A percentile compares a stretch with the other conserved stretches of the same genome.
Evolutionary conservation across 2,113 vertebrate genomes (phyloP).

Genomic region (Datnioides undecimradiatus): DNA sequence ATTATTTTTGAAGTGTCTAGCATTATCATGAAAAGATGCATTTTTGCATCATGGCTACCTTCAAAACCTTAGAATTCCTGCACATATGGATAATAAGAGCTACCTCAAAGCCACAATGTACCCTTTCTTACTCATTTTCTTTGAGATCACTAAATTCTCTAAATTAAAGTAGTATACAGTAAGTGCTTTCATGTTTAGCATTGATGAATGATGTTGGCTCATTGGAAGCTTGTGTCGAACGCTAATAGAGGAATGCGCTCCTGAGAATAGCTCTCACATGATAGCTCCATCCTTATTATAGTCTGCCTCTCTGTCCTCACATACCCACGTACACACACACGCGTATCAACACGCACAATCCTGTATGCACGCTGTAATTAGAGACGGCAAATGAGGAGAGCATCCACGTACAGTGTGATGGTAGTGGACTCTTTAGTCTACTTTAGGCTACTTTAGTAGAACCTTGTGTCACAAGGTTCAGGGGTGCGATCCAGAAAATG

Average conservation of each 20-base stretch:
- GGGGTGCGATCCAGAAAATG: slow-evolving; percentile 33
- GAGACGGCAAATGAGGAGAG: slow-evolving; percentile 21
- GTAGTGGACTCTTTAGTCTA: no score
- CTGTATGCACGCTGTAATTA: slow-evolving; percentile 46
- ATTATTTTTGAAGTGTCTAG: not conserved
- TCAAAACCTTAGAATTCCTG: not conserved
- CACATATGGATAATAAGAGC: not conserved
- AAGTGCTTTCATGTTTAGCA: not conserved
- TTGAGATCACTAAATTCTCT: not conserved
- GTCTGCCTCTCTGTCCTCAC: slow-evolving; percentile 6
- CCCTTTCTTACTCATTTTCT: not conserved
- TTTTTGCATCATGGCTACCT: not conserved
- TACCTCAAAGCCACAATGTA: not conserved
- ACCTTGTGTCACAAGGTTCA: slow-evolving; percentile 54
- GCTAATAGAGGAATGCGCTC: slow-evolving; percentile 16
- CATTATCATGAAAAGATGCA: not conserved
- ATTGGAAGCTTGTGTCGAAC: slow-evolving; percentile 4
- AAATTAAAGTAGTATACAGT: not conserved
- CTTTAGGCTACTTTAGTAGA: slow-evolving; percentile 45
- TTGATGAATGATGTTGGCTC: not conserved
- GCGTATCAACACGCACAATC: slow-evolving; percentile 15
- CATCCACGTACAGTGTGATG: slow-evolving; percentile 7
- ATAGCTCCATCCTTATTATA: slow-evolving; percentile 58
- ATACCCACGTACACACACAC: slow-evolving; percentile 11
- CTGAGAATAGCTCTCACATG: slow-evolving; percentile 68